Evolutionary conservation across 2,797 vertebrate species (phyloP).

Genomic region (Platyrinchus mystaceus): DNA sequence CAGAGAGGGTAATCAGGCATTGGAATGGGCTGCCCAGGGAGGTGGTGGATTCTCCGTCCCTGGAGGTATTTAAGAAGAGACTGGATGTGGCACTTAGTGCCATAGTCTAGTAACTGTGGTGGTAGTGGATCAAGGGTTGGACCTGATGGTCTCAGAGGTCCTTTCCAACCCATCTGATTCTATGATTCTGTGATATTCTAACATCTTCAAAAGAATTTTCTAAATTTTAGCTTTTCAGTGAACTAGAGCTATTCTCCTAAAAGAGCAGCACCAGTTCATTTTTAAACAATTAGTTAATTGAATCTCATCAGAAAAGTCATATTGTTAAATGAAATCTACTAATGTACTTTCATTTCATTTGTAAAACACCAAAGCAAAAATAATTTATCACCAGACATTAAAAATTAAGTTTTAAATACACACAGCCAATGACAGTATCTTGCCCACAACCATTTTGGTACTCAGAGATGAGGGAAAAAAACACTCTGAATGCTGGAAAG

Average conservation of each 20-base stretch:
- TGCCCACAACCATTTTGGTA: neutral
- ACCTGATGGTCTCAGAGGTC: too few species aligned
- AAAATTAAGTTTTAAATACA: constrained; percentile 19
- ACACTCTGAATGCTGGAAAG: neutral
- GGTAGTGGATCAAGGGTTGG: too few species aligned
- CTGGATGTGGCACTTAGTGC: too few species aligned
- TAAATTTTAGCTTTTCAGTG: neutral
- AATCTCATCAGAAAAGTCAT: neutral
- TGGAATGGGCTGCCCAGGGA: too few species aligned
- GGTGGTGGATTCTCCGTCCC: too few species aligned
- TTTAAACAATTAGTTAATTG: constrained; percentile 14
- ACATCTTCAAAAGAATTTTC: neutral
- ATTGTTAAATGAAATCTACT: constrained; percentile 1
- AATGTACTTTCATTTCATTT: constrained; percentile 15
- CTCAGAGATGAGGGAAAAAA: neutral
- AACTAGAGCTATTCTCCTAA: neutral
- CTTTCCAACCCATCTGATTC: too few species aligned
- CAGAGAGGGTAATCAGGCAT: too few species aligned
- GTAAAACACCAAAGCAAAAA: neutral
- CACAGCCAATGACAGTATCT: neutral
- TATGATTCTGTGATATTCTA: neutral
- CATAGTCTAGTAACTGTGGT: too few species aligned
- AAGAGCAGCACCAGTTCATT: neutral
- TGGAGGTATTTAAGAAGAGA: too few species aligned
- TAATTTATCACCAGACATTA: neutral